Evolutionary conservation across 2,113 vertebrate species (phyloP).

Genomic region (Passerina amoena): DNA sequence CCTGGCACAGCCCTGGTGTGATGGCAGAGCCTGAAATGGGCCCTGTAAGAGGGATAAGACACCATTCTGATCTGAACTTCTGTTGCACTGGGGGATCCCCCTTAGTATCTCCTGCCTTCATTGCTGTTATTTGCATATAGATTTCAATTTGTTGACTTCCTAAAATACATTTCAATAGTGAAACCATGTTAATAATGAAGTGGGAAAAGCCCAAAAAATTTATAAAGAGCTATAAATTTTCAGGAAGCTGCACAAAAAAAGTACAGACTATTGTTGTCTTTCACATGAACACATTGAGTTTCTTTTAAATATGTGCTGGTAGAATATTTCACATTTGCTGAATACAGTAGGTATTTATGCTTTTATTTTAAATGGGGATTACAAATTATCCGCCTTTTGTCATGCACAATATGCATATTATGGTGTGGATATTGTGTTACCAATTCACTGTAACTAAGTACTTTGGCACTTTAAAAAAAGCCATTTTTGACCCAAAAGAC

Average conservation of each 20-base stretch:
- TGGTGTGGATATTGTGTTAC: constrained; percentile 60
- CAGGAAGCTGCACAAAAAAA: constrained; percentile 12
- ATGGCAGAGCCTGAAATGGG: not conserved
- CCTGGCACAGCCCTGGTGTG: not conserved
- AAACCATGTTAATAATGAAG: constrained; percentile 2
- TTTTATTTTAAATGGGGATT: constrained; percentile 66
- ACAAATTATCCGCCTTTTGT: constrained; percentile 68
- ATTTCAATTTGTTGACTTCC: not conserved
- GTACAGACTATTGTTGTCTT: not conserved
- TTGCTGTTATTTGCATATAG: not conserved
- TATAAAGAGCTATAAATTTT: not conserved
- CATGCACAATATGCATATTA: constrained; percentile 57
- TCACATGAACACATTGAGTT: not conserved
- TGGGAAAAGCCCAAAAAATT: not conserved
- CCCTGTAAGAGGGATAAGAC: not conserved
- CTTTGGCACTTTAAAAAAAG: constrained; percentile 22
- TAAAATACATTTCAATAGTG: constrained; percentile 10
- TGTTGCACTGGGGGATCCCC: not conserved
- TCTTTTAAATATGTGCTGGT: constrained; percentile 29
- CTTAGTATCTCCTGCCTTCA: not conserved
- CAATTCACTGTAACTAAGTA: constrained; percentile 70
- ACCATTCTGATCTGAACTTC: not conserved
- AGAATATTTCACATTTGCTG: constrained; percentile 30
- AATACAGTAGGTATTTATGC: constrained; percentile 63
- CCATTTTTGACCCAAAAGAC: constrained; percentile 18